These are phyloP conservation scores for Ovis canadensis DNA, from an alignment of 2,113 vertebrate species.

Conservation along the genomic window DNA sequence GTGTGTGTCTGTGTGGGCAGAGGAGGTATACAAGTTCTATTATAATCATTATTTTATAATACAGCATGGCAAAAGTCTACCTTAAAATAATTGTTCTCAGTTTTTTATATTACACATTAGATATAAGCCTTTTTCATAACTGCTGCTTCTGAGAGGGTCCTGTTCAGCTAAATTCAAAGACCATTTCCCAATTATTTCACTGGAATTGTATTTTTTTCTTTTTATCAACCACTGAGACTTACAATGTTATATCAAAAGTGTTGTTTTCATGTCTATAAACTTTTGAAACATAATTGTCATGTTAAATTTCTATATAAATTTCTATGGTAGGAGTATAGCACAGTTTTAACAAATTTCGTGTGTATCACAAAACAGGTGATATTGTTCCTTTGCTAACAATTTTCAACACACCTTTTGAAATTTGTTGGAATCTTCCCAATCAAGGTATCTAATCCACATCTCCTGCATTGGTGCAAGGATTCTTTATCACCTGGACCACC, in stretches of 20 bases:
- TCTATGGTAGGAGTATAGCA: not conserved
- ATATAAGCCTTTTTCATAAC: not conserved
- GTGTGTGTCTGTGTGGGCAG: not conserved
- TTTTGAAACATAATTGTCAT: not conserved
- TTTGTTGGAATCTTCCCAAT: not conserved
- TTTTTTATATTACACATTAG: not conserved
- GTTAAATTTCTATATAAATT: not conserved
- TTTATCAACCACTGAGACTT: not conserved
- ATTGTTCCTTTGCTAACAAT: not conserved
- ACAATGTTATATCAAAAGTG: not conserved
- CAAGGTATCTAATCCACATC: not conserved
- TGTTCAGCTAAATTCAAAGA: not conserved
- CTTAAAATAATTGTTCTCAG: not conserved
- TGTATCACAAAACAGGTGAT: not conserved
- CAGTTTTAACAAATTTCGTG: not conserved
- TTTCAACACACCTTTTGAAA: not conserved
- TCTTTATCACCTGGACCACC: not conserved
- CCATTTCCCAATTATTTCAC: not conserved
- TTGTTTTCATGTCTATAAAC: not conserved
- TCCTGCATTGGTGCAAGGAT: not conserved
- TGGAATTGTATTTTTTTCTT: not conserved
- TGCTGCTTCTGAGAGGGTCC: not conserved
- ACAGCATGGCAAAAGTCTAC: not conserved
- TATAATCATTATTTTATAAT: not conserved
- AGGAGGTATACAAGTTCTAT: not conserved